Conservation (phyloP, 1,140 invertebrate genomes). For the Trinorchestia longiramus region DNA sequence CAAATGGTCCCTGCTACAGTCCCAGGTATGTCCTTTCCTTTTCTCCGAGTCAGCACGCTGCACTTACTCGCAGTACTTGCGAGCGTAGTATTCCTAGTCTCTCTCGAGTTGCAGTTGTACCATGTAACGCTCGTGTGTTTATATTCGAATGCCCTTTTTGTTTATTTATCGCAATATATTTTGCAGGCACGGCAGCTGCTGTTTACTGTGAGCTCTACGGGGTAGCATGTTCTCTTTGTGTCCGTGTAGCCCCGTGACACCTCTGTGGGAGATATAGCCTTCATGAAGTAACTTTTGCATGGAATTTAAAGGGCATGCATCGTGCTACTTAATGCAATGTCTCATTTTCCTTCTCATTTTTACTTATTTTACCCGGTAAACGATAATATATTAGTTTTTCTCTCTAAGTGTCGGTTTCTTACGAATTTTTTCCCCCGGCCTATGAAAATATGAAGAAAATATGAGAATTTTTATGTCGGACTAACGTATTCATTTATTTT, state of each 20-base stretch:
- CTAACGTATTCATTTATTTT: too few species aligned
- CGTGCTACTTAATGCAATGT: background rate
- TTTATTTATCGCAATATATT: background rate
- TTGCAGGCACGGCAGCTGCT: background rate
- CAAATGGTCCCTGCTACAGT: background rate
- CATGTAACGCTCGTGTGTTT: background rate
- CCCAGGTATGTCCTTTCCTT: conserved; percentile 25
- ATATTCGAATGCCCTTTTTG: background rate
- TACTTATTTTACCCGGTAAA: background rate
- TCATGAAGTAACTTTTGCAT: background rate
- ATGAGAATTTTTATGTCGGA: background rate
- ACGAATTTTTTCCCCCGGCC: background rate
- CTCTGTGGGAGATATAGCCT: background rate
- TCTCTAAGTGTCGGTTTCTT: background rate
- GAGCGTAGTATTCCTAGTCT: background rate
- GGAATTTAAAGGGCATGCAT: background rate
- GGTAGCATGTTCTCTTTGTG: background rate
- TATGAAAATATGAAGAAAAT: background rate
- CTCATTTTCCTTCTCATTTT: background rate
- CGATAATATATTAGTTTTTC: background rate
- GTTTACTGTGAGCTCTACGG: background rate
- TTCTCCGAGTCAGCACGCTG: conserved; percentile 25
- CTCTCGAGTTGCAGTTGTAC: background rate
- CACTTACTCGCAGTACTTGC: conserved; percentile 52
- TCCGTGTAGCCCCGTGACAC: background rate